Base-by-base conservation (phyloP, 2,113 vertebrate species). In the Phodopus roborovskii region DNA sequence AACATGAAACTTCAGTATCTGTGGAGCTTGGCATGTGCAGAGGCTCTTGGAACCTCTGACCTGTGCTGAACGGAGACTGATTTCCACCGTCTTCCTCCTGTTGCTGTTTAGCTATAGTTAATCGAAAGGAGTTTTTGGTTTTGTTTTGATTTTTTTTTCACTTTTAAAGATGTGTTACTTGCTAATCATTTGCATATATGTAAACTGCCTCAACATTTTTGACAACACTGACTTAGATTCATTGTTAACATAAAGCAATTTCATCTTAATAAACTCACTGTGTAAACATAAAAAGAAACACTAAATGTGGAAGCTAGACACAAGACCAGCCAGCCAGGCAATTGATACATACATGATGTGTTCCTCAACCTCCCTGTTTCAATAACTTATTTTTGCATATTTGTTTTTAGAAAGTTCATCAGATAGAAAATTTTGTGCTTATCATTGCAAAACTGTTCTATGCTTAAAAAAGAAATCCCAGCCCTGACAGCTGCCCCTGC, bases 351-450 rank as follows among this genome's bases (percentile, higher is more conserved):
- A 68, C n/a, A 30, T 22, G 62, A 33, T 58, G 13, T 64, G 10
- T 79, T 78, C 68, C 48, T 0, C n/a, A 71, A 30, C 90, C 16
- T 92, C 75, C 87, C 84, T 60, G 30, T 94, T 79, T 16, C 33
- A 92, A 36, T 28, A 20, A 83, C 45, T 24, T 53, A 83, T 79
- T 9, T 78, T 66, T 53, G 24, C 0, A 16, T 62, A 28, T 66
- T 56, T 94, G 39, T 71, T 87, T 95, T 19, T 94, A 68, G 10
- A 86, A 12, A 33, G 16, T 68, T 19, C 16, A 15, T 83, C 68
- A 90, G 93, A 90, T 92, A 71, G 33, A 19, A 87, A 13, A 20
- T n/a, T 82, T 95, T 95, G 58, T 5, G 64, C 74, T 88, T 62
- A 24, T 50, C 19, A n/a, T 74, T 56, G 3, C 13, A 56, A 36